These are phyloP conservation scores for Lophotis ruficrista DNA, from an alignment of 2,113 vertebrate species.

Conservation along the genomic window DNA sequence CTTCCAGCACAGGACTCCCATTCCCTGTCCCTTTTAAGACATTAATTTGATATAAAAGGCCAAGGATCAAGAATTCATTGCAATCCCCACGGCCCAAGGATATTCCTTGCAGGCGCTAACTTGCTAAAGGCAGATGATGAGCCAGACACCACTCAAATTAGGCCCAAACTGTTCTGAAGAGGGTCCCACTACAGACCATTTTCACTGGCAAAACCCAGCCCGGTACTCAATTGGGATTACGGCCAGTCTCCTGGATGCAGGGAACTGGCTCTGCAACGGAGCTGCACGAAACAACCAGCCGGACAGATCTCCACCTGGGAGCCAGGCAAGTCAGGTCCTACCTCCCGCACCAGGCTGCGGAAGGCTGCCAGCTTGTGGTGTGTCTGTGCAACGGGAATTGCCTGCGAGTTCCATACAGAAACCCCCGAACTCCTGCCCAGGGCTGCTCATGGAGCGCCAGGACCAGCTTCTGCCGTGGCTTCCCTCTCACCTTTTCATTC, in stretches of 20 bases:
- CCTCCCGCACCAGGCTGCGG: neutral
- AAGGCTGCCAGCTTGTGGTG: constrained; percentile 58
- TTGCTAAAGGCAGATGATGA: neutral
- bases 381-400: neutral
- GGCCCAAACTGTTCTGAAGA: neutral
- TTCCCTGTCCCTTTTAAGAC: neutral
- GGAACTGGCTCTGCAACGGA: neutral
- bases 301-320: neutral
- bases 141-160: neutral
- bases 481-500: rapidly evolving
- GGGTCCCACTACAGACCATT: neutral
- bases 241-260: neutral
- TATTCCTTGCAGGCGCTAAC: neutral
- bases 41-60: neutral
- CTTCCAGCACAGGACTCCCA: neutral
- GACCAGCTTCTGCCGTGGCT: neutral
- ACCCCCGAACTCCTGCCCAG: rapidly evolving
- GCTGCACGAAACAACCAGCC: neutral
- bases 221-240: rapidly evolving
- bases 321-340: neutral
- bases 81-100: neutral
- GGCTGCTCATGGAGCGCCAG: rapidly evolving
- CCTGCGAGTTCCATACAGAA: neutral
- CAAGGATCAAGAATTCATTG: neutral
- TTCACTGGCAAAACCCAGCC: neutral